Evolutionary conservation across 2,888 invertebrate genomes (phyloP).

Genomic region (Agrotis segetum): DNA sequence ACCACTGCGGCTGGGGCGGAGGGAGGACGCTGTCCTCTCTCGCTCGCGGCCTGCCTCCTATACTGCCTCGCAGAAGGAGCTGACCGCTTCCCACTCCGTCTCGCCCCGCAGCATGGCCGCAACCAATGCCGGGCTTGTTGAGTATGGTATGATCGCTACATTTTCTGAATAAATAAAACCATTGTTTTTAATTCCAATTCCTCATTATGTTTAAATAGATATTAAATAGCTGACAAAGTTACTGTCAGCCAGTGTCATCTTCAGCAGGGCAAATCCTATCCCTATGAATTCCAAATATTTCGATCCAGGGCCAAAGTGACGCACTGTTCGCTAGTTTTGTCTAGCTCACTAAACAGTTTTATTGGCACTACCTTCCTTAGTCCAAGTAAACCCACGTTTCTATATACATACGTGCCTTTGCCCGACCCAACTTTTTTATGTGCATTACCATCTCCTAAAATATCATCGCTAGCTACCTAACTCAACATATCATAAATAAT

Average conservation of each 20-base stretch:
- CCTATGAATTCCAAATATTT: no score
- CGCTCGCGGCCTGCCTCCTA: no score
- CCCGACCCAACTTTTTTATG: not conserved
- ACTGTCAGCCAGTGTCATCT: no score
- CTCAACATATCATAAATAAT: conserved; percentile 42
- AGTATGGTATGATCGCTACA: not conserved
- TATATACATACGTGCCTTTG: not conserved
- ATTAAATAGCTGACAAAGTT: not conserved
- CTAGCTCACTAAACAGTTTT: not conserved
- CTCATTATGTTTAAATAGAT: not conserved
- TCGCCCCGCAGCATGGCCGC: no score
- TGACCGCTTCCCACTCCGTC: no score
- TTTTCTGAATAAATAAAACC: not conserved
- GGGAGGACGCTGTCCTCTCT: no score
- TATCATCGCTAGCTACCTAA: conserved; percentile 17
- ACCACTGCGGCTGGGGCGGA: no score
- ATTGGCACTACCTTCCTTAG: not conserved
- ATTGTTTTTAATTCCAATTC: not conserved
- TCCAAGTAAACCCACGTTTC: not conserved
- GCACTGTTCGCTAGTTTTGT: no score
- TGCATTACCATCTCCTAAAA: conserved; percentile 1
- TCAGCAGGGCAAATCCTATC: no score
- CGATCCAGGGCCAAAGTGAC: no score
- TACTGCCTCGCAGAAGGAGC: no score
- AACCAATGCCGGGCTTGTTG: no score